Evolutionary conservation across 2,888 invertebrate genomes (phyloP), one percentile per base, ranked within the genome.

Genomic region (Adelognathus sp.): DNA sequence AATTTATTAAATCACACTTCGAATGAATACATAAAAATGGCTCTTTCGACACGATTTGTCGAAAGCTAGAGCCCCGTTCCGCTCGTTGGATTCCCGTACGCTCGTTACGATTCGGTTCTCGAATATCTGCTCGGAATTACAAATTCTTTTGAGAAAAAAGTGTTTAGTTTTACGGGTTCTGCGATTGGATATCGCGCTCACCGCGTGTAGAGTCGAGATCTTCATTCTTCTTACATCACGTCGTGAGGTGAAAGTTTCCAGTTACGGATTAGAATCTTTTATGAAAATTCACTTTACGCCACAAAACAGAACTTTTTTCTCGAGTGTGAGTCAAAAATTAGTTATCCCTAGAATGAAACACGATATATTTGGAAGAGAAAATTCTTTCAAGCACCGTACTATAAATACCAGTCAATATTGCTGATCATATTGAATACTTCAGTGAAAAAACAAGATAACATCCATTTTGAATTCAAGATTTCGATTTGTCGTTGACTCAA

Each of bases 151-250:
- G 24, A 58, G n/a, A n/a, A 39, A 69, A 69, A 69, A 41, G 16
- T 27, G 39, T 29, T 69, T 31, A 36, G 39, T 58, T 69, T 69
- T 58, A 56, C 56, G 21, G 36, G 21, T 58, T 39, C 58, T 11
- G 39, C 52, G 67, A 67, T 67, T 67, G 56, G 67, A 54, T 56
- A 67, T 14, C 46, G 9, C 21, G 58, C 46, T 46, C 46, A 46
- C 3, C 21, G 9, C 11, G 9, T 4, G 18, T 21, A 21, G 9
- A 46, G 11, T 9, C 46, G 3, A 11, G 21, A 46, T 7, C 21
- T 6, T 46, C 46, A 18, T 46, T 46, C 46, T 21, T 46, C 46
- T 50, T 50, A 7, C 46, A 7, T 46, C 11, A 46, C 46, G 18
- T 9, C 21, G 18, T 18, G 11, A 46, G 46, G 46, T 46, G 46